Conservation (phyloP, 2,888 invertebrate species). For the Dorcus parallelipipedus region DNA sequence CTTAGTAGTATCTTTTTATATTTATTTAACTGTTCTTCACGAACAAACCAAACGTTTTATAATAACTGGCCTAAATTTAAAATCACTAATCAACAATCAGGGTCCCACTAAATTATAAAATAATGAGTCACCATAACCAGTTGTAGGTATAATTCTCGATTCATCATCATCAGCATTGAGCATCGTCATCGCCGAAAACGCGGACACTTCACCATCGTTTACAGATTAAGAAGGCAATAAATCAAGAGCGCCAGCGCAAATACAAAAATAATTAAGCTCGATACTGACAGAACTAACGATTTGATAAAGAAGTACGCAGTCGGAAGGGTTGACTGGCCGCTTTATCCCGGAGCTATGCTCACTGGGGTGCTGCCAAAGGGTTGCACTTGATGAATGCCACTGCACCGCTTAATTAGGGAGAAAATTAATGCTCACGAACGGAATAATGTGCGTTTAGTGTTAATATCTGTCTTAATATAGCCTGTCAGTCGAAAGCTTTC, state of each 20-base stretch:
- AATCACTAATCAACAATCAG: too few relatives aligned
- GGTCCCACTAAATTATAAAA: too few relatives aligned
- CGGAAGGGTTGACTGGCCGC: conserved; percentile 31
- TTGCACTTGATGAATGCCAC: conserved; percentile 37
- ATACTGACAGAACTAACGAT: conserved; percentile 46
- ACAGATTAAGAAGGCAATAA: conserved; percentile 35
- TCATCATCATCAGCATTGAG: too few relatives aligned
- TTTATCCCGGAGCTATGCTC: conserved; percentile 16
- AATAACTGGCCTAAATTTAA: too few relatives aligned
- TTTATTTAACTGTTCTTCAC: too few relatives aligned
- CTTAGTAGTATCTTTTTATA: too few relatives aligned
- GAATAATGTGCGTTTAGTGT: background rate
- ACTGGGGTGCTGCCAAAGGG: conserved; percentile 34
- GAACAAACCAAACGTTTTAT: too few relatives aligned
- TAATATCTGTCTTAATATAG: background rate
- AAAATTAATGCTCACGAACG: conserved; percentile 43
- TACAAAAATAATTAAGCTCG: conserved; percentile 46
- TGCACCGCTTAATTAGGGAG: conserved; percentile 47
- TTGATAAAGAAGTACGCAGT: conserved; percentile 46
- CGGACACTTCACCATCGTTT: conserved; percentile 18
- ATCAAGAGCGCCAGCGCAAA: conserved; percentile 37
- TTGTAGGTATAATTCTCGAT: too few relatives aligned
- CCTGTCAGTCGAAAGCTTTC: background rate
- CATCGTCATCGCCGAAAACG: too few relatives aligned
- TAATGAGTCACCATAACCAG: too few relatives aligned